Evolutionary conservation across 2,797 vertebrate species (phyloP), one percentile per base, ranked within the genome.

Genomic region (Cirrhinus molitorella): DNA sequence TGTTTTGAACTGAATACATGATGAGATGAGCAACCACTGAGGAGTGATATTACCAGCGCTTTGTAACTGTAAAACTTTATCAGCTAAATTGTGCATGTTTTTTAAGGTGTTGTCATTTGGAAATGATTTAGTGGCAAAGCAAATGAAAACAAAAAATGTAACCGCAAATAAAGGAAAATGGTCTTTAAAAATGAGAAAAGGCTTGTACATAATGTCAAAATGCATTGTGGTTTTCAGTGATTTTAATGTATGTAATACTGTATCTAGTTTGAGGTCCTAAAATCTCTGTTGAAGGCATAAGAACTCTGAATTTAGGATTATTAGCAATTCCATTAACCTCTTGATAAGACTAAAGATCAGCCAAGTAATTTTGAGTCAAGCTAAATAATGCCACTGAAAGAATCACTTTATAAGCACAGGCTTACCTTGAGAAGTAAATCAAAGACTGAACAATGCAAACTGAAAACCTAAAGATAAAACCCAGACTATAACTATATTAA

Each of bases 1-100:
- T 43, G 21, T 53, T 74, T 53, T 74, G 47, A 53, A 63, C 31
- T 55, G 80, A 82, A 82, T 75, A 31, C n/a, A 21, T 51, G 28
- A 82, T 80, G 79, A 80, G 66, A 70, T 31, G 45, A 25, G 19
- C 28, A 53, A 66, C 19, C 45, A n/a, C 28, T 53, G 77, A 21
- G 51, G 28, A 79, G 8, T 66, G 45, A 78, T 34, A 28, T 34
- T 23, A 34, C n/a, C 4, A 49, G 25, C 1, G 9, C 53, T 17
- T 23, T 23, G 23, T 70, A 57, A 16, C 13, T n/a, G 17, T n/a
- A 59, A 66, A 68, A 59, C 21, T 31, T 14, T 23, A n/a, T 16
- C 10, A 40, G 47, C 31, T 28, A 12, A 43, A 25, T 14, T 40
- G 65, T 40, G 21, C 4, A 53, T 68, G 13, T 66, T 23, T 65